Evolutionary conservation across 2,797 vertebrate genomes (phyloP).

Genomic region (Rallus crepitans): DNA sequence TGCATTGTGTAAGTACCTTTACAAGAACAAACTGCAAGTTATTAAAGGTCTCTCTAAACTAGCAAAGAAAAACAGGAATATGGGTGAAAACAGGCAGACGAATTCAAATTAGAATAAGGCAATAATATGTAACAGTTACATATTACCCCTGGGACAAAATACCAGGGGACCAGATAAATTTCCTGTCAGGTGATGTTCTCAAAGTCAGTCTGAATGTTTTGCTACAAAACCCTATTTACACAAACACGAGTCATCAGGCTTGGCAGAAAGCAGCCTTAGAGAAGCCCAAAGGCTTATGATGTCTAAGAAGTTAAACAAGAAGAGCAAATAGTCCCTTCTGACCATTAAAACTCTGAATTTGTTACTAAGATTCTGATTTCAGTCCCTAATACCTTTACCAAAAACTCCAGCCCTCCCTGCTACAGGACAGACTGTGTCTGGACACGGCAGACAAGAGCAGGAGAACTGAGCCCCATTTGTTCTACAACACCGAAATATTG

Average conservation of each 20-base stretch:
- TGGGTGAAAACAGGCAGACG: not conserved
- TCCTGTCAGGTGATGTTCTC: not conserved
- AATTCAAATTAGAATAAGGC: constrained; percentile 3
- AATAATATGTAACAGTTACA: constrained; percentile 17
- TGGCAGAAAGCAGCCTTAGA: not conserved
- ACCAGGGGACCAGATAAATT: not conserved
- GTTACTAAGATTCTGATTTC: not conserved
- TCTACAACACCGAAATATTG: not conserved
- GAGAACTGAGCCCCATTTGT: not conserved
- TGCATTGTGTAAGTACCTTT: not conserved
- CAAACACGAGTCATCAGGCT: not conserved
- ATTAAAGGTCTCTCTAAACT: not conserved
- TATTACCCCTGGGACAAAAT: not conserved
- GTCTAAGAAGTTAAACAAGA: not conserved
- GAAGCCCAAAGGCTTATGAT: not conserved
- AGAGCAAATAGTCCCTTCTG: not conserved
- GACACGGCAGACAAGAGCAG: not conserved
- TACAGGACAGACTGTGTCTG: not conserved
- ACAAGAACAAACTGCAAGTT: not conserved
- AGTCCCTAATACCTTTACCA: not conserved
- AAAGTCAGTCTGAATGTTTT: not conserved
- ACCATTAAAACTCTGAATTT: not conserved
- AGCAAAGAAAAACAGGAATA: not conserved
- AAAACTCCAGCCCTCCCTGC: not conserved
- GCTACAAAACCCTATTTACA: not conserved